Conservation (phyloP, 2,888 invertebrate genomes). For the Lydus trimaculatus region DNA sequence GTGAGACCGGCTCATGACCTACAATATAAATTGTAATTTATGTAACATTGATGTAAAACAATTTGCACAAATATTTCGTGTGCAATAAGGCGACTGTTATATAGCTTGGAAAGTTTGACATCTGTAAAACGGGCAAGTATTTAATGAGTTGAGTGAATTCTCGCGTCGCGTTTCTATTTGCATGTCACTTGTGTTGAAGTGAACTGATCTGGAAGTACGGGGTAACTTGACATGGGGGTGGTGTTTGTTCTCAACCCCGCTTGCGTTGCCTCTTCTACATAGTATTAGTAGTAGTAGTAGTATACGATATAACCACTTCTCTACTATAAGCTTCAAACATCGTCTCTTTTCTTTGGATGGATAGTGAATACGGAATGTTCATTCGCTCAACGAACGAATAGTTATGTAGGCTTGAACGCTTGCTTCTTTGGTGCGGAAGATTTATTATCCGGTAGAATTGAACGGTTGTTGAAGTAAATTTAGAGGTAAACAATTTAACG, state of each 20-base stretch:
- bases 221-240: constrained; percentile 25
- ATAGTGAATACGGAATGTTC: constrained; percentile 40
- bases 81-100: constrained; percentile 37
- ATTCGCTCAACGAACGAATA: constrained; percentile 39
- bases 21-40: background rate
- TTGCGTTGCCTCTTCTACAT: constrained; percentile 20
- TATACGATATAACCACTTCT: background rate
- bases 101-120: constrained; percentile 44
- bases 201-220: constrained; percentile 52
- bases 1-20: too few species aligned
- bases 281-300: too few species aligned
- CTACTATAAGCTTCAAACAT: background rate
- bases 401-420: constrained; percentile 42
- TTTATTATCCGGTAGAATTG: constrained; percentile 55
- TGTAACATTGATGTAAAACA: constrained; percentile 24
- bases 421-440: constrained; percentile 46
- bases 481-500: constrained; percentile 55
- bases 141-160: constrained; percentile 55
- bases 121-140: constrained; percentile 49
- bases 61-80: constrained; percentile 45
- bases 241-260: constrained; percentile 28
- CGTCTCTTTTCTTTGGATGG: constrained; percentile 13
- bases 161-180: constrained; percentile 54
- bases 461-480: constrained; percentile 57
- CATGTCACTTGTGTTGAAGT: constrained; percentile 55